Conservation (phyloP, 2,888 invertebrate species). For the Metellina segmentata region DNA sequence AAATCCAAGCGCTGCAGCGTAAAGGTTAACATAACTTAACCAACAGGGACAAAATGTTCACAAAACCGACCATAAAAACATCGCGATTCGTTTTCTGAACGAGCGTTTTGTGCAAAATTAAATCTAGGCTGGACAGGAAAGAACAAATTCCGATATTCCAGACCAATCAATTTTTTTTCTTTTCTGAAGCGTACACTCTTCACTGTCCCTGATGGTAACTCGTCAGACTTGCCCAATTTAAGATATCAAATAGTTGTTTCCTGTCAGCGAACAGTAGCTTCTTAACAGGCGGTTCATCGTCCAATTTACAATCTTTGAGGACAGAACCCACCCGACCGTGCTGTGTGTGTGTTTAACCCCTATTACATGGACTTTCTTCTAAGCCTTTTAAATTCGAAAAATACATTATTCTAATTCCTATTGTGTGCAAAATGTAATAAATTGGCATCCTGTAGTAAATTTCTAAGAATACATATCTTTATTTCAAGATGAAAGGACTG, state of each 20-base stretch:
- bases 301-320: not conserved
- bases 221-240: not conserved
- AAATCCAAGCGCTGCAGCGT: no score
- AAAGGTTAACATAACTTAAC: no score
- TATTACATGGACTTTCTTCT: not conserved
- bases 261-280: not conserved
- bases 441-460: not conserved
- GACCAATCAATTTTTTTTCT: not conserved
- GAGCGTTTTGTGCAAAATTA: not conserved
- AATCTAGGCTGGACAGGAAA: not conserved
- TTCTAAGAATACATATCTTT: not conserved
- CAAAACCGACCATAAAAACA: not conserved
- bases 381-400: not conserved
- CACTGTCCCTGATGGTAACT: not conserved
- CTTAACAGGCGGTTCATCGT: not conserved
- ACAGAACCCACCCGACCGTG: not conserved
- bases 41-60: no score
- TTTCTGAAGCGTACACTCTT: not conserved
- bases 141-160: not conserved
- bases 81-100: not conserved
- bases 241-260: not conserved
- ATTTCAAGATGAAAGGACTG: not conserved
- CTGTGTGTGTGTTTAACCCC: not conserved
- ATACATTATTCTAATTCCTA: not conserved
- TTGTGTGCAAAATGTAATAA: not conserved